Conservation (phyloP, 2,888 invertebrate species). For the Parelbella ahira region DNA sequence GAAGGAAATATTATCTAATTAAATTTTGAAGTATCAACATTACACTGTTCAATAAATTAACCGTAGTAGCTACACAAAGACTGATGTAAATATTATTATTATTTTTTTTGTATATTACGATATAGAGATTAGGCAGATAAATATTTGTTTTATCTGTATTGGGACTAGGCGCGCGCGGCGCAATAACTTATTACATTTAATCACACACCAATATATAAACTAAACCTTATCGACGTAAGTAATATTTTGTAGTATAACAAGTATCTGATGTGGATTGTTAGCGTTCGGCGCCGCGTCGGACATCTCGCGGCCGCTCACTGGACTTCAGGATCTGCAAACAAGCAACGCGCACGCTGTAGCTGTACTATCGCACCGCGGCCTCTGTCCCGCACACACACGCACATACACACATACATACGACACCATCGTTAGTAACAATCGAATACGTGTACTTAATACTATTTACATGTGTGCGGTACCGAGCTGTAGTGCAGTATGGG, state of each 20-base stretch:
- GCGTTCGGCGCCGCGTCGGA: slow-evolving; percentile 58
- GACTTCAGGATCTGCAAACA: slow-evolving; percentile 67
- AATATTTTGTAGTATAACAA: slow-evolving; percentile 66
- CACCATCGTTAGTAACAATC: too few species aligned
- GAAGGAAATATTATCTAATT: slow-evolving; percentile 51
- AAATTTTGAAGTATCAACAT: slow-evolving; percentile 62
- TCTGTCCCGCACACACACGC: too few species aligned
- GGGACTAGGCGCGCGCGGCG: slow-evolving; percentile 77
- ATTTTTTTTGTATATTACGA: slow-evolving; percentile 47
- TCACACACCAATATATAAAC: slow-evolving; percentile 76
- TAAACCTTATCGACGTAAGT: slow-evolving; percentile 71
- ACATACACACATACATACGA: slow-evolving; percentile 6
- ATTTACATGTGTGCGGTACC: slow-evolving; percentile 12
- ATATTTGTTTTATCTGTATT: slow-evolving; percentile 73
- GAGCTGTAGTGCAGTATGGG: slow-evolving; percentile 17
- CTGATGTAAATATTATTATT: slow-evolving; percentile 62
- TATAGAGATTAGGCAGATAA: slow-evolving; percentile 72
- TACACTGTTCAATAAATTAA: slow-evolving; percentile 74
- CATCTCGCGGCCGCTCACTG: slow-evolving; percentile 47
- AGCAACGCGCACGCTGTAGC: too few species aligned
- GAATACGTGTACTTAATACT: too few species aligned
- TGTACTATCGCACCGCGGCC: too few species aligned
- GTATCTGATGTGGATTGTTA: slow-evolving; percentile 55
- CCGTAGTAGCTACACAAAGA: slow-evolving; percentile 70
- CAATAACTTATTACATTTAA: slow-evolving; percentile 72